phyloP scores from a whole-genome alignment of 92 coral and sea anemone species.

The Heliopora coerulea region DNA sequence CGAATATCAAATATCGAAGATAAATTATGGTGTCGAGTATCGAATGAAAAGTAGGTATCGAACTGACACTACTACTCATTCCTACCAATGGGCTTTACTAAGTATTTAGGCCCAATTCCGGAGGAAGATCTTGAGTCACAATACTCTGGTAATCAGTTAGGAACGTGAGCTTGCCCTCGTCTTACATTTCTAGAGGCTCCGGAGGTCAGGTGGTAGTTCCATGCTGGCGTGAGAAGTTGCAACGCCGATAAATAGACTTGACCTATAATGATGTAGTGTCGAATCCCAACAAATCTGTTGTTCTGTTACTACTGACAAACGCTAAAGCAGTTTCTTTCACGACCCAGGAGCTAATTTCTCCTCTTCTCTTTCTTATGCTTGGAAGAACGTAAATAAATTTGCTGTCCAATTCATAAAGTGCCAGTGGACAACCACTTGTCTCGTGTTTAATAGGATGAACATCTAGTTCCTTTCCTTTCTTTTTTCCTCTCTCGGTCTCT shows the following conservation, averaged over 20 bases:
- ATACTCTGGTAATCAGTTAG: constrained; percentile 51
- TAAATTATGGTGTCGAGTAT: too few species aligned
- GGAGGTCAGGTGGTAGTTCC: constrained; percentile 53
- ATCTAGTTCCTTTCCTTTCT: constrained; percentile 35
- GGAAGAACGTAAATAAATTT: constrained; percentile 51
- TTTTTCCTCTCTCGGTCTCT: constrained; percentile 43
- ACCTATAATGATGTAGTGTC: too few species aligned
- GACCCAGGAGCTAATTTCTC: constrained; percentile 60
- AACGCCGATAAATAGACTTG: too few species aligned
- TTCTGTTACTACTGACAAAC: constrained; percentile 63
- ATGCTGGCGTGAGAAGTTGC: too few species aligned
- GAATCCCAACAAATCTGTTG: constrained; percentile 46
- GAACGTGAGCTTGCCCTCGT: constrained; percentile 62
- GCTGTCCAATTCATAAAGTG: constrained; percentile 49
- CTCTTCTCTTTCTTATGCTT: constrained; percentile 64
- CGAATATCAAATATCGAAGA: too few species aligned
- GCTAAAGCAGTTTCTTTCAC: constrained; percentile 59
- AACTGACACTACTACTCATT: too few species aligned
- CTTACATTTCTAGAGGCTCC: constrained; percentile 55
- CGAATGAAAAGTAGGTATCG: too few species aligned
- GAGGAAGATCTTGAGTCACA: constrained; percentile 53
- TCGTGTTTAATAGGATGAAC: constrained; percentile 18
- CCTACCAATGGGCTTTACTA: constrained; percentile 63
- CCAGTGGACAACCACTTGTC: constrained; percentile 57
- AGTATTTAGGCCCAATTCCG: constrained; percentile 63